These are phyloP conservation scores for Aporophyla nigra DNA, from an alignment of 2,888 invertebrate species.

Conservation along the genomic window DNA sequence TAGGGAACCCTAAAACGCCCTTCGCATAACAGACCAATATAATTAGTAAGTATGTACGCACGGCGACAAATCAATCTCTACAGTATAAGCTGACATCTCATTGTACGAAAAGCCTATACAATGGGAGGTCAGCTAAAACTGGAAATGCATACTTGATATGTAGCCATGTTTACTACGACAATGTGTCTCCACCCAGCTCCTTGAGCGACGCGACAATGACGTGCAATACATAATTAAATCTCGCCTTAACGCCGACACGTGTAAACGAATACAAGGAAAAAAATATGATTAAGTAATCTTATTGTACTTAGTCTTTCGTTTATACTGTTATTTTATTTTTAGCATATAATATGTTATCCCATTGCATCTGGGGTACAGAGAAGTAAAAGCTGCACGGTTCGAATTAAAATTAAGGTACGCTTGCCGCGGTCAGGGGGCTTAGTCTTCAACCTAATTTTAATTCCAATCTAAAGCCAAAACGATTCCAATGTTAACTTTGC, in stretches of 20 bases:
- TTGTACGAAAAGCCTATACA: too few relatives aligned
- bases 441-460: too few relatives aligned
- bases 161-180: neutral
- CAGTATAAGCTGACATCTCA: too few relatives aligned
- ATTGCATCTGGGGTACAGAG: too few relatives aligned
- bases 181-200: conserved; percentile 17
- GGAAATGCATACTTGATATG: too few relatives aligned
- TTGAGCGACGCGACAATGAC: conserved; percentile 25
- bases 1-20: neutral
- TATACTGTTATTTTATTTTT: neutral
- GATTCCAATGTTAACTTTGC: too few relatives aligned
- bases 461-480: too few relatives aligned
- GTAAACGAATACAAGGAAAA: conserved; percentile 51
- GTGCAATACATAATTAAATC: conserved; percentile 40
- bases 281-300: conserved; percentile 45
- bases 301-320: conserved; percentile 18
- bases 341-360: neutral
- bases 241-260: conserved; percentile 36
- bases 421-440: too few relatives aligned
- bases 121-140: too few relatives aligned
- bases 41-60: neutral
- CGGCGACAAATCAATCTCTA: too few relatives aligned
- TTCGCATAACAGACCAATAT: neutral
- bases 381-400: too few relatives aligned
- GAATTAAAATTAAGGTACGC: too few relatives aligned